Conservation (phyloP, 2,888 invertebrate species). For the Cryptus armator region DNA sequence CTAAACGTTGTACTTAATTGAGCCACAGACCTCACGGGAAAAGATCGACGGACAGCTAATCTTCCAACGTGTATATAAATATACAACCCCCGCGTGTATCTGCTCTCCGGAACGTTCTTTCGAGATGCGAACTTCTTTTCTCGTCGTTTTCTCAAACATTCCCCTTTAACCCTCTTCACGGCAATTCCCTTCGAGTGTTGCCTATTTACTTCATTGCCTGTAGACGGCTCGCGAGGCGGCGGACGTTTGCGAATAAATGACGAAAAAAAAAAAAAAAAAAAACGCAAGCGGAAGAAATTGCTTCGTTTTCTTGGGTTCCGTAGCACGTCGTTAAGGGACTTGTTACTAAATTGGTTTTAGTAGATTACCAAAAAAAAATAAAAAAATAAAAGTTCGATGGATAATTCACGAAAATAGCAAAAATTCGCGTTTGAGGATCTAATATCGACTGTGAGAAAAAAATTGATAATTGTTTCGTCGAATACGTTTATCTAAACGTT, state of each 20-base stretch:
- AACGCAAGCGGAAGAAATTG: conserved; percentile 21
- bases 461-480: no score
- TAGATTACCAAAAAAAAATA: neutral
- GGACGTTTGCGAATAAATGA: conserved; percentile 26
- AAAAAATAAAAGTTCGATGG: neutral
- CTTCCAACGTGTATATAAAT: conserved; percentile 70
- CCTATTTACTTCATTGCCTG: conserved; percentile 40
- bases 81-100: conserved; percentile 5
- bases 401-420: neutral
- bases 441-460: no score
- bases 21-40: conserved; percentile 82
- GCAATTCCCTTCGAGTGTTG: conserved; percentile 27
- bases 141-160: conserved; percentile 20
- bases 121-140: conserved; percentile 49
- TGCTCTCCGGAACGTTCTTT: conserved; percentile 14
- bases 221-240: conserved; percentile 28
- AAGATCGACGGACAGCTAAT: conserved; percentile 83
- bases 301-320: neutral
- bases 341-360: conserved; percentile 8
- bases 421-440: neutral
- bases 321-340: neutral
- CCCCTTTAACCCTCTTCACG: neutral
- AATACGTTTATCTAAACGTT: no score
- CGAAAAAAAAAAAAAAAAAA: conserved; percentile 25
- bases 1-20: conserved; percentile 84